Evolutionary conservation across 2,113 vertebrate species (phyloP), one percentile per base, ranked within the genome.

Genomic region (Vulpes ferrilata): DNA sequence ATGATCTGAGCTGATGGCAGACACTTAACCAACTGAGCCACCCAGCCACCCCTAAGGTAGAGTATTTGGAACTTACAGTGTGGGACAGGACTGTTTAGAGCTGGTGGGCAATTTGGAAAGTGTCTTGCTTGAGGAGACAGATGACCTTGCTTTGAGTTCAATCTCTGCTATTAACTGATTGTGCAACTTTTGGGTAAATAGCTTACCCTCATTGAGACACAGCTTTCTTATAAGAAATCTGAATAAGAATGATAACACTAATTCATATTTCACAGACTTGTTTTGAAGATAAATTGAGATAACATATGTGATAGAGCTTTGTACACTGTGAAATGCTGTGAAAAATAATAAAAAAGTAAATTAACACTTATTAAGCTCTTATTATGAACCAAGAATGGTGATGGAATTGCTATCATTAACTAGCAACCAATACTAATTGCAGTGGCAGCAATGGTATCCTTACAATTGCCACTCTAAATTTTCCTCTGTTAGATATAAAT

Each of bases 261-360:
- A 93, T 82, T 89, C 17, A 73, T n/a, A 95, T 87, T 96, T 83
- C 73, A 94, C 51, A 38, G 32, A 74, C 12, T 82, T 94, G 19
- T 91, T 95, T 91, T 95, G 69, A 97, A 87, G 67, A 90, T 81
- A 83, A 43, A 69, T 64, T 94, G 81, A 76, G 73, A 80, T 92
- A 90, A 86, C 27, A 17, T 43, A 67, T 94, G 23, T 73, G 11
- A 9, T 60, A 60, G 51, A 84, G 48, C 53, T 95, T 93, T 67
- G 16, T 60, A 90, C 1, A 32, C 19, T 73, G 7, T 82, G 69
- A 90, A 96, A 90, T 83, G 38, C 51, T 53, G 23, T 38, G 85
- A 94, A 62, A 87, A 90, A 78, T 20, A 82, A 91, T 27, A 67
- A 32, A 76, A 83, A 89, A 84, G 32, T 65, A 81, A 95, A 60